Evolutionary conservation across 2,888 invertebrate genomes (phyloP), one percentile per base, ranked within the genome.

Genomic region (Drosophila leonis): DNA sequence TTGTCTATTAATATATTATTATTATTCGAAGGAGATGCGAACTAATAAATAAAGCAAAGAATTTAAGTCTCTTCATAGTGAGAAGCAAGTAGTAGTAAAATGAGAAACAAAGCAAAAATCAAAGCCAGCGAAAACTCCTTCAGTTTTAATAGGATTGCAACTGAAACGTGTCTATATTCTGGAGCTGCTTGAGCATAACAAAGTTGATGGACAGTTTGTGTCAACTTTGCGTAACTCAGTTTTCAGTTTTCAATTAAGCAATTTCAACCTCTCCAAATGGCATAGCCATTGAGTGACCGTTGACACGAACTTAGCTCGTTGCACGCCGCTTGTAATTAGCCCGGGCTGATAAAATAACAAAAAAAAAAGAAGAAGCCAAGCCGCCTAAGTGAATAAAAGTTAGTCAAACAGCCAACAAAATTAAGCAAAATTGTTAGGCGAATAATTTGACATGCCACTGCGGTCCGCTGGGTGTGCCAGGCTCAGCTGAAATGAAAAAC

Each of bases 391-490:
- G 49, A 49, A 39, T 52, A 48, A 46, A 67, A 46, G 52, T 52
- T 39, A 44, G 64, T 24, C 33, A 10, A 52, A 65, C 52, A 51
- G 49, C 20, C 27, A 60, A 57, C 65, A 65, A 56, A 59, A 60
- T 60, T 41, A 60, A 44, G 31, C 31, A 56, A 51, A 44, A 44
- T 51, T 55, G 13, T 63, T 42, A 24, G 56, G 52, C 39, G 66
- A 42, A 56, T 52, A 54, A 31, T 64, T 52, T 46, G 64, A 49
- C 48, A 51, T 42, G 44, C 29, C 42, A 18, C 44, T 24, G 61
- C 27, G 29, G 18, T 27, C 44, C 37, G 44, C 20, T 49, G 56
- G 77, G 72, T 67, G 72, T 41, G 67, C 6, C 62, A 20, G 48
- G 31, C 31, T n/a, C 20, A 42, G n/a, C 27, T 44, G 15, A 27